Evolutionary conservation across 2,113 vertebrate species (phyloP).

Genomic region (Lonchura striata): DNA sequence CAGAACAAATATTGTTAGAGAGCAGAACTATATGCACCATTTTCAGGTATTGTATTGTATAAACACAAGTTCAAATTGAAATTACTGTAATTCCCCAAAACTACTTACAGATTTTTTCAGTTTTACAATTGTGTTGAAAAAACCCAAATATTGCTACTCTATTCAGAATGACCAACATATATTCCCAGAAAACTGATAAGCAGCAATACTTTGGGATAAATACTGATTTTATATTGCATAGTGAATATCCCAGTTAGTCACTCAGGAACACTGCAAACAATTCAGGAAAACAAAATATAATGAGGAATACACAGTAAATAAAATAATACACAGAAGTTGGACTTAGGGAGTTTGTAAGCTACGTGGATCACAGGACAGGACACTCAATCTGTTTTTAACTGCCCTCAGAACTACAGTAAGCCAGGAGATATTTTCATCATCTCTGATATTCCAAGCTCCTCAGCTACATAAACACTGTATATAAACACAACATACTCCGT

Average conservation of each 20-base stretch:
- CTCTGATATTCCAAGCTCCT: background rate
- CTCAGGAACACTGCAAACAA: background rate
- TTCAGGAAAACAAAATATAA: background rate
- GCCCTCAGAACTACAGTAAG: background rate
- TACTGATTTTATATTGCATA: background rate
- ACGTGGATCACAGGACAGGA: background rate
- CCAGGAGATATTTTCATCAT: background rate
- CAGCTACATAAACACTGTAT: background rate
- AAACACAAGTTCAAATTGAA: background rate
- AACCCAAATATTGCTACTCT: background rate
- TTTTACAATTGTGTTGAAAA: background rate
- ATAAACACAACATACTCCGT: background rate
- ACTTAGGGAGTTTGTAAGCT: background rate
- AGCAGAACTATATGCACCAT: background rate
- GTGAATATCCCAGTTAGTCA: background rate
- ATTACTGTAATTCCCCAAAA: background rate
- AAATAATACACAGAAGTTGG: background rate
- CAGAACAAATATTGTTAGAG: constrained; percentile 58
- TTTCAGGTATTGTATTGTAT: background rate
- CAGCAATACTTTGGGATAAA: background rate
- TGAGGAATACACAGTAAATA: background rate
- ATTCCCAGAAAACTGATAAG: background rate
- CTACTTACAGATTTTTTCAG: background rate
- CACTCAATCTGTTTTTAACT: background rate
- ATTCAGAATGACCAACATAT: background rate